Evolutionary conservation across 2,888 invertebrate genomes (phyloP), one percentile per base, ranked within the genome.

Genomic region (Rhabditoides inermis): DNA sequence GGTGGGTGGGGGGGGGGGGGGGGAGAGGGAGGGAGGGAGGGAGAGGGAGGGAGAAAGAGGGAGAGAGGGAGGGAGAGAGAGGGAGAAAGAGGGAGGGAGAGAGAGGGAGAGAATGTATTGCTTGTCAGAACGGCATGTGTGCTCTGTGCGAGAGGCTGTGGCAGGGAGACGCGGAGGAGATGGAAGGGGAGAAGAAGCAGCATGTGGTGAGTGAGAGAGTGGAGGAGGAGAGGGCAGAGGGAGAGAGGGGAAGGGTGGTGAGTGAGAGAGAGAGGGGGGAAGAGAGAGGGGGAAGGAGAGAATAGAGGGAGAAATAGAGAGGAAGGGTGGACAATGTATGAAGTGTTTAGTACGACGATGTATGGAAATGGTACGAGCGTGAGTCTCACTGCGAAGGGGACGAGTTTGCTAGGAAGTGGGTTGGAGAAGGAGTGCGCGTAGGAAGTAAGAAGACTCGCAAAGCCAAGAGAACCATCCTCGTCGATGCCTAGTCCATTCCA

Each of bases 71-170:
- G 32, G 10, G 4, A 22, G 15, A 27, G 22, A 12, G n/a, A 12
- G n/a, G n/a, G n/a, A 27, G 32, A 32, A 27, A 10, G 25, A 42
- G 22, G 5, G 18, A 30, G 15, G n/a, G 5, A 23, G 15, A 48
- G 22, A 36, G 26, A 4, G 25, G 26, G n/a, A 26, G n/a, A 23
- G n/a, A n/a, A n/a, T n/a, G n/a, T n/a, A n/a, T n/a, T n/a, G n/a
- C n/a, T n/a, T n/a, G n/a, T n/a, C 57, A 67, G 5, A 68, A 69
- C 27, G 71, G 72, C 18, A 36, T 56, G 27, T 67, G 67, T 48
- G 50, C 55, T 12, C 40, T 67, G 12, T 67, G 67, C 40, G 67
- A 67, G 40, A 49, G 51, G 20, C 51, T 67, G 15, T 65, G 65
- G 65, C 55, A 62, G 39, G 28, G 25, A 28, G 52, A 58, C 4